Conservation (phyloP, 2,888 invertebrate genomes). For the Dichetophora obliterata region DNA sequence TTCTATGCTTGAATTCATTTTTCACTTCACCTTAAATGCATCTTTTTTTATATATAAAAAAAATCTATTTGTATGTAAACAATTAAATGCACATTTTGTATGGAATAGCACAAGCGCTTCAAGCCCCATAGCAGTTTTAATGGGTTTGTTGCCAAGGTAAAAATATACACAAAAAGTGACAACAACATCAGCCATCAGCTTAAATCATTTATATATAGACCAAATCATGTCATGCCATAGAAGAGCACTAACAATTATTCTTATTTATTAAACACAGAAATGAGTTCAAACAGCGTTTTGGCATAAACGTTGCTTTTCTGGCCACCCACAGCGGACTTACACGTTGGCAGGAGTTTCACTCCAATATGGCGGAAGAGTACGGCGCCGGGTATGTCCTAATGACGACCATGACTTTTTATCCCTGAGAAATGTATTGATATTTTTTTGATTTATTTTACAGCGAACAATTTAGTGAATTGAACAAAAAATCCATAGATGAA, state of each 20-base stretch:
- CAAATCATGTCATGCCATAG: not conserved
- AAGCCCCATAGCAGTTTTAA: slow-evolving; percentile 92
- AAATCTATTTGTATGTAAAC: slow-evolving; percentile 26
- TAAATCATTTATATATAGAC: not conserved
- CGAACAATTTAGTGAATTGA: slow-evolving; percentile 79
- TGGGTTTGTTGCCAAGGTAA: slow-evolving; percentile 95
- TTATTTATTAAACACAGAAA: slow-evolving; percentile 72
- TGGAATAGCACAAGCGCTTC: slow-evolving; percentile 79
- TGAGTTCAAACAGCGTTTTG: slow-evolving; percentile 86
- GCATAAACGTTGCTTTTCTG: slow-evolving; percentile 87
- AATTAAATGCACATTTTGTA: slow-evolving; percentile 62
- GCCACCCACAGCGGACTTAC: slow-evolving; percentile 92
- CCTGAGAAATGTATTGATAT: slow-evolving; percentile 11
- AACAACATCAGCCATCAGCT: not conserved
- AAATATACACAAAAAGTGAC: slow-evolving; percentile 64
- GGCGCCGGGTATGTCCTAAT: slow-evolving; percentile 63
- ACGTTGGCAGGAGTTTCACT: slow-evolving; percentile 84
- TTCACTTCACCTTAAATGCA: slow-evolving; percentile 49
- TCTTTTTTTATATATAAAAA: slow-evolving; percentile 55
- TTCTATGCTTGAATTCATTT: slow-evolving; percentile 34
- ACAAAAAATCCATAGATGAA: slow-evolving; percentile 86
- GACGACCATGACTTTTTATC: not conserved
- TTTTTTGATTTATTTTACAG: too few relatives aligned
- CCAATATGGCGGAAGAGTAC: slow-evolving; percentile 71
- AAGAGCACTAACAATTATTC: not conserved